phyloP scores from a whole-genome alignment of 2,888 invertebrate genomes.

The Mimumesa dahlbomi region DNA sequence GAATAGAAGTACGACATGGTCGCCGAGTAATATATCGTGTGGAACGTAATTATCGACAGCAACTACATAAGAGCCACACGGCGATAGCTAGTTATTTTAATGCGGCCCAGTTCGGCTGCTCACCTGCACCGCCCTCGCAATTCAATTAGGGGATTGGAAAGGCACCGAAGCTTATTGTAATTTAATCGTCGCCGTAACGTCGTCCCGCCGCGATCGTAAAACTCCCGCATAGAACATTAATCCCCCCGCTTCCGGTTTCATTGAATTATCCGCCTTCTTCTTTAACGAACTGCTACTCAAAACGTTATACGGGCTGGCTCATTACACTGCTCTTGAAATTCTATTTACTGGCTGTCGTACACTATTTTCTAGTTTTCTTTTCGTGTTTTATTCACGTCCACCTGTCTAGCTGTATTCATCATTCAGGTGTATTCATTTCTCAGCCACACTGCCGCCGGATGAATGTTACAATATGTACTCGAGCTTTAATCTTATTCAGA shows the following conservation, averaged over 20 bases:
- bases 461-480: no score
- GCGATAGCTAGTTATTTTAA: constrained; percentile 60
- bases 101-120: constrained; percentile 45
- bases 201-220: constrained; percentile 52
- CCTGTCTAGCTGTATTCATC: no score
- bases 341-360: neutral
- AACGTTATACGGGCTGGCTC: neutral
- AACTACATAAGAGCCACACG: constrained; percentile 33
- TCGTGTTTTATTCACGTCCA: neutral
- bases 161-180: constrained; percentile 55
- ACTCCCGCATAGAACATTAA: constrained; percentile 55
- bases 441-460: no score
- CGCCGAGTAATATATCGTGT: constrained; percentile 54
- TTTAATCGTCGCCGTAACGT: constrained; percentile 60
- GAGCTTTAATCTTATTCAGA: no score
- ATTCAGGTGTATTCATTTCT: no score
- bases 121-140: constrained; percentile 54
- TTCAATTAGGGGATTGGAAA: constrained; percentile 57
- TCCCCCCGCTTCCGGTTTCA: constrained; percentile 39
- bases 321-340: neutral
- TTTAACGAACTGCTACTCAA: neutral
- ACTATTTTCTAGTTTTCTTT: neutral
- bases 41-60: constrained; percentile 61
- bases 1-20: constrained; percentile 26
- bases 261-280: constrained; percentile 39